Base-by-base conservation (phyloP, 2,888 invertebrate genomes). In the Leptothorax acervorum region DNA sequence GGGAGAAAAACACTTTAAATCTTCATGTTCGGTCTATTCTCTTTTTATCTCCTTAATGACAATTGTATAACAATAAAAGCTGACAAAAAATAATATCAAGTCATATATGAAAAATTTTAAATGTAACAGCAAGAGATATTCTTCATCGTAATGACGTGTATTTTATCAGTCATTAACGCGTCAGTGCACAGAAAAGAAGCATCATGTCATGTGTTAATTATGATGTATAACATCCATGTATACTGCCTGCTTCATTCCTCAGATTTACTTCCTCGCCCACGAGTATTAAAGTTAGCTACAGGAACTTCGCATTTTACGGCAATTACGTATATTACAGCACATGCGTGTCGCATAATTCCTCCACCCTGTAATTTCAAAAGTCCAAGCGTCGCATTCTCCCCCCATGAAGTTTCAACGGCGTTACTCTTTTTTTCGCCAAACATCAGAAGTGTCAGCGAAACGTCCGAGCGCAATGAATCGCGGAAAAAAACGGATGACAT, bases 381-480 rank as follows among this genome's bases (percentile, higher is more conserved):
- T 68, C 31, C 71, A 35, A 70, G 57, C 78, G 42, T 68, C 28
- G 51, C 76, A 8, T 28, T 70, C 48, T 45, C 79, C 71, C 71
- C 18, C 60, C 31, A 35, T 45, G 35, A 23, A 35, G 35, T 71
- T 71, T 35, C 35, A 31, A n/a, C 70, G 57, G 23, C 28, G 60
- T 65, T 55, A 42, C 12, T 35, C 18, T 48, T 42, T 23, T 79
- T 60, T 45, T 57, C 45, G 35, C 11, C 60, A 71, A 79, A 79
- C 79, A 79, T 79, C 73, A 79, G 18, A 73, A 73, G 60, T 73
- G 73, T 79, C 79, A 79, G 73, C 73, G 60, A 35, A 73, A 73
- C 18, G 73, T 28, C 60, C 48, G 18, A 18, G 39, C 18, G 48
- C 48, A 79, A 81, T 81, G 79, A 81, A 81, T 81, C 48, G 79